These are phyloP conservation scores for Pithys albifrons DNA, from an alignment of 2,113 vertebrate genomes.

Conservation along the genomic window DNA sequence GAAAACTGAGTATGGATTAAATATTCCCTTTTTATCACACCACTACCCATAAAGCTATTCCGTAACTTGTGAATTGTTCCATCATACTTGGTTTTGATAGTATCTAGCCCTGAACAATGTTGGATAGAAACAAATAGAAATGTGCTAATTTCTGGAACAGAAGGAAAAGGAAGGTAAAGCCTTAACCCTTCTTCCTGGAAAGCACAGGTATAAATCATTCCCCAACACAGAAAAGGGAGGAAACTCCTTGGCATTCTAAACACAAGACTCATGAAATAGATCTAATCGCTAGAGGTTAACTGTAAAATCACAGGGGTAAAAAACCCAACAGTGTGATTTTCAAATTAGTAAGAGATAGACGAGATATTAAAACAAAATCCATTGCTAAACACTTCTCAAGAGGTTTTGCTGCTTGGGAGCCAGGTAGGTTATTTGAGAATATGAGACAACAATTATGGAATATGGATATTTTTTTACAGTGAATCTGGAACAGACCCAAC, in stretches of 20 bases:
- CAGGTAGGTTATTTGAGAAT: neutral
- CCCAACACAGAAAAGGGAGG: neutral
- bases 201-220: neutral
- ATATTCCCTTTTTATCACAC: neutral
- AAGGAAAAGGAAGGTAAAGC: neutral
- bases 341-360: neutral
- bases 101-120: neutral
- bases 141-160: neutral
- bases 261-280: neutral
- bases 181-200: neutral
- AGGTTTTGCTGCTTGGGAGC: neutral
- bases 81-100: neutral
- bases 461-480: neutral
- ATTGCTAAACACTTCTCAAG: neutral
- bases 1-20: neutral
- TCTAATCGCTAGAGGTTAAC: neutral
- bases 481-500: neutral
- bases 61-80: neutral
- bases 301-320: neutral
- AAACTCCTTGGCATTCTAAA: neutral
- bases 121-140: neutral
- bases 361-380: neutral
- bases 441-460: neutral
- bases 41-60: neutral
- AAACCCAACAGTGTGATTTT: neutral